phyloP scores from a whole-genome alignment of 1,140 invertebrate species.

The Lithobius niger region DNA sequence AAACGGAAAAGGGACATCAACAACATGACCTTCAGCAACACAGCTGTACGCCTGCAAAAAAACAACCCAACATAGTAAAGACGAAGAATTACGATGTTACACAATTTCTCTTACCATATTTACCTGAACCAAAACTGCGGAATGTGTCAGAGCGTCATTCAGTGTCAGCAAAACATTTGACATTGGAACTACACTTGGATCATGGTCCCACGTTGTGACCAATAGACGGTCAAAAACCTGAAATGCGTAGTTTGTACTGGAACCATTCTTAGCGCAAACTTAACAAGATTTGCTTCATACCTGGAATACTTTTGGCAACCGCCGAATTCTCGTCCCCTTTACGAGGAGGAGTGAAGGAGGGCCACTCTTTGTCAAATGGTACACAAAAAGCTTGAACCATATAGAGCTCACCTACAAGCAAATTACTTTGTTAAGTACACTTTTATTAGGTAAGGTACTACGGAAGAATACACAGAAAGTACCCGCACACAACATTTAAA shows the following conservation, averaged over 20 bases:
- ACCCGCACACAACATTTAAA: no score
- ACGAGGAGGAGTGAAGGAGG: conserved; percentile 71
- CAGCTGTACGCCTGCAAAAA: background rate
- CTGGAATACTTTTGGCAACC: conserved; percentile 36
- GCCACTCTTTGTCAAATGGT: conserved; percentile 70
- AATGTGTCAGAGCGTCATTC: conserved; percentile 70
- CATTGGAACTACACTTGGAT: conserved; percentile 60
- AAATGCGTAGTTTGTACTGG: background rate
- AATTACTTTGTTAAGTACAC: background rate
- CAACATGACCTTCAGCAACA: background rate
- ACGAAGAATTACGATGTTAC: no score
- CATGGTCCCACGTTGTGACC: conserved; percentile 73
- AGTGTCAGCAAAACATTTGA: conserved; percentile 57
- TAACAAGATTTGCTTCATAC: conserved; percentile 19
- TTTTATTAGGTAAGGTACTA: background rate
- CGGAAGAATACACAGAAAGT: no score
- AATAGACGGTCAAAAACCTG: conserved; percentile 65
- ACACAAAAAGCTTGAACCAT: conserved; percentile 87
- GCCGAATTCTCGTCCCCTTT: conserved; percentile 48
- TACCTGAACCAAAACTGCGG: conserved; percentile 67
- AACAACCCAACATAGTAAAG: background rate
- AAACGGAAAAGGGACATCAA: background rate
- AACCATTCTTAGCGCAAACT: background rate
- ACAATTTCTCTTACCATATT: no score
- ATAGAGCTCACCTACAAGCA: conserved; percentile 47